Evolutionary conservation across 2,113 vertebrate genomes (phyloP).

Genomic region (Daphoenositta chrysoptera): DNA sequence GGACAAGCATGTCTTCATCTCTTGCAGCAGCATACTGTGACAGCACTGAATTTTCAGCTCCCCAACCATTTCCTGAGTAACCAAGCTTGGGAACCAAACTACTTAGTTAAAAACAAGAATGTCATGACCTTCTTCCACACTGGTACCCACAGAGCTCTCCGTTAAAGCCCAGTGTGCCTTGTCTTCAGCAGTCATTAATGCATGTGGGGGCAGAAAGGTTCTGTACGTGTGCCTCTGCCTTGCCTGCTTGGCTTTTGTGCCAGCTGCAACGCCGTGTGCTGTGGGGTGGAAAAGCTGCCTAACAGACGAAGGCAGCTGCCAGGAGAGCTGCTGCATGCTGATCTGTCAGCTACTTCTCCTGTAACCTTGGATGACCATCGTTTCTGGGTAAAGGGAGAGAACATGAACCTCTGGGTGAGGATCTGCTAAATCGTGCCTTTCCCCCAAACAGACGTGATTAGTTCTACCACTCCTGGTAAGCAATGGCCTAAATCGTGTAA

Average conservation of each 20-base stretch:
- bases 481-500: neutral
- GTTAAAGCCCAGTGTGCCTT: neutral
- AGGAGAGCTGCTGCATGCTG: conserved; percentile 29
- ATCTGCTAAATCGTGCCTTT: conserved; percentile 39
- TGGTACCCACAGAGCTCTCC: neutral
- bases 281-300: conserved; percentile 47
- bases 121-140: neutral
- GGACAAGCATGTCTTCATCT: neutral
- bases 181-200: neutral
- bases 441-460: neutral
- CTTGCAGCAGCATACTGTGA: neutral
- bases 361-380: conserved; percentile 70
- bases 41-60: neutral
- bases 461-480: neutral
- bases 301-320: conserved; percentile 67
- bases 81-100: neutral
- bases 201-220: neutral
- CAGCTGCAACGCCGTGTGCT: conserved; percentile 39
- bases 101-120: neutral
- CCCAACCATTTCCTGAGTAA: neutral
- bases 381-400: conserved; percentile 72
- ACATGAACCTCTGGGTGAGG: conserved; percentile 52
- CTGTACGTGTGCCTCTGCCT: neutral
- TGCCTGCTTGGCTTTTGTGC: neutral
- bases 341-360: conserved; percentile 37